A percentile compares a stretch with the other conserved stretches of the same genome.
These are phyloP conservation scores for Dendrolimus pini DNA, from an alignment of 2,888 invertebrate genomes.

Conservation along the genomic window DNA sequence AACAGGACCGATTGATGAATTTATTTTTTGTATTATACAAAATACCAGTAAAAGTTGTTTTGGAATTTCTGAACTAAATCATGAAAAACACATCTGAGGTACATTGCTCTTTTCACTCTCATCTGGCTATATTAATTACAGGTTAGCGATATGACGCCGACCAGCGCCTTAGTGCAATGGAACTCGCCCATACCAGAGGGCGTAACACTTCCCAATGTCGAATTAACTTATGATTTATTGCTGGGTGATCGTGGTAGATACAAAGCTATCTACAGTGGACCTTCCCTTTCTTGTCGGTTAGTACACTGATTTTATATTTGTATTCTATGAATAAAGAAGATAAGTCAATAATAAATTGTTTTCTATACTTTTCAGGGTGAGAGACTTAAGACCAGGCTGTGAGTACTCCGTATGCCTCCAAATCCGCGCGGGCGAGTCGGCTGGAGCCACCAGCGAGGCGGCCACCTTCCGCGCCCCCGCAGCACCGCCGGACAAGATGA, in stretches of 20 bases:
- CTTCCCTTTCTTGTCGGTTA: slow-evolving; percentile 83
- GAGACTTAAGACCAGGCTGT: slow-evolving; percentile 91
- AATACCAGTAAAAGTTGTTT: too few relatives aligned
- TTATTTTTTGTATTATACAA: too few relatives aligned
- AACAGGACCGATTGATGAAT: too few relatives aligned
- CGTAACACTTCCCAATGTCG: slow-evolving; percentile 59
- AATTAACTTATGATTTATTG: slow-evolving; percentile 87
- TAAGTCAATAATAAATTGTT: not conserved
- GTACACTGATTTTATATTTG: slow-evolving; percentile 10
- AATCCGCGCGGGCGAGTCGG: slow-evolving; percentile 84
- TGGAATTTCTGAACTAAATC: too few relatives aligned
- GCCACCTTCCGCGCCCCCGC: slow-evolving; percentile 87
- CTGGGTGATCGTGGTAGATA: slow-evolving; percentile 90
- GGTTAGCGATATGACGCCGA: slow-evolving; percentile 89
- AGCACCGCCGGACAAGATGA: slow-evolving; percentile 86
- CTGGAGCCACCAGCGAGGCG: slow-evolving; percentile 86
- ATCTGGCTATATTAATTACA: slow-evolving; percentile 29
- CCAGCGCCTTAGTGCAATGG: slow-evolving; percentile 91
- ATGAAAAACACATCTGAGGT: too few relatives aligned
- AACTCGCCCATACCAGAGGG: slow-evolving; percentile 77
- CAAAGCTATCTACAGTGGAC: slow-evolving; percentile 89
- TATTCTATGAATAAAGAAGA: not conserved
- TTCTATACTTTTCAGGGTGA: slow-evolving; percentile 66
- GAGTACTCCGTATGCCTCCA: slow-evolving; percentile 90
- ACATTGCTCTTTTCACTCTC: too few relatives aligned